Evolutionary conservation across 2,797 vertebrate genomes (phyloP).

Genomic region (Lemur catta): DNA sequence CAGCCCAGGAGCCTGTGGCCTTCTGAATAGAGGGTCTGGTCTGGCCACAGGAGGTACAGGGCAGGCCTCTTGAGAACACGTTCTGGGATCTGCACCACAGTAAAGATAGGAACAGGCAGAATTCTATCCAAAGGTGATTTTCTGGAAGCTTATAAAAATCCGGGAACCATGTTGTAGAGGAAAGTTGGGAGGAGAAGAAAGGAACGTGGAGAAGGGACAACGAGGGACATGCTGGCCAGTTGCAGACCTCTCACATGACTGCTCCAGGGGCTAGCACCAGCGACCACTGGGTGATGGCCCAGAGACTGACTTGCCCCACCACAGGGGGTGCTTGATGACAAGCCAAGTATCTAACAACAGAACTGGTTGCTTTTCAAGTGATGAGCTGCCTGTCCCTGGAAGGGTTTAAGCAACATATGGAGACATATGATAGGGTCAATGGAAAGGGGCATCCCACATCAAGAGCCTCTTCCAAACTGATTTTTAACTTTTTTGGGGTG

Average conservation of each 20-base stretch:
- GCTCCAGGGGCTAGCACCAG: not conserved
- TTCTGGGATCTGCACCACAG: not conserved
- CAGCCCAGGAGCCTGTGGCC: not conserved
- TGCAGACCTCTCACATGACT: not conserved
- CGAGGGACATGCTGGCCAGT: not conserved
- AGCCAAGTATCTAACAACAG: not conserved
- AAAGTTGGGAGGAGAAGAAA: not conserved
- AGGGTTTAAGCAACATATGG: not conserved
- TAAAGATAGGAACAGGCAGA: not conserved
- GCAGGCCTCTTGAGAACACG: not conserved
- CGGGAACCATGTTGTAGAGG: not conserved
- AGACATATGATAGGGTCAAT: not conserved
- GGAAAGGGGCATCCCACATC: not conserved
- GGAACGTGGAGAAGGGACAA: not conserved
- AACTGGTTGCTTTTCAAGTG: not conserved
- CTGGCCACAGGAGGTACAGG: not conserved
- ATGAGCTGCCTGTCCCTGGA: not conserved
- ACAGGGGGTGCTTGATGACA: rapidly evolving
- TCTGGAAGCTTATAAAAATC: not conserved
- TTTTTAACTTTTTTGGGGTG: not conserved
- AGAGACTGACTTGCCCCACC: not conserved
- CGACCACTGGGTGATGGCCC: not conserved
- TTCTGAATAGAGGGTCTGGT: not conserved
- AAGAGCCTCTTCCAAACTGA: not conserved
- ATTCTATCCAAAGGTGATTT: not conserved